These are phyloP conservation scores for Steinernema khuongi DNA, from an alignment of 1,140 invertebrate genomes.

Conservation along the genomic window DNA sequence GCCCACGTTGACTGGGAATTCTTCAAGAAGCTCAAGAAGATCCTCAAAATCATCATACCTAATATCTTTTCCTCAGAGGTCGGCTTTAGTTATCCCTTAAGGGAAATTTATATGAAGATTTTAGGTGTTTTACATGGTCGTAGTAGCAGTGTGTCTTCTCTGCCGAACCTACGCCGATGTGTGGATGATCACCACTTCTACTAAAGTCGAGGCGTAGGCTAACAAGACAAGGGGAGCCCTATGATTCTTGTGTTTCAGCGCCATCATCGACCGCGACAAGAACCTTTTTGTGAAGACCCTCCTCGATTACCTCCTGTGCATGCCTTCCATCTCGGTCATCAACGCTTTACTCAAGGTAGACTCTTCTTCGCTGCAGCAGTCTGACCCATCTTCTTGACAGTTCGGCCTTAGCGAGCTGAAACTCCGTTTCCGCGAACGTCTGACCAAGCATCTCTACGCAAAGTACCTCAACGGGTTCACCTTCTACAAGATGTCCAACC, in stretches of 20 bases:
- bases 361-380: too few relatives aligned
- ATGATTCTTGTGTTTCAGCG: conserved; percentile 65
- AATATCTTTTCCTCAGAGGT: conserved; percentile 64
- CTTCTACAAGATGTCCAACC: conserved; percentile 92
- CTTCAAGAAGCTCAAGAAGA: conserved; percentile 70
- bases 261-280: conserved; percentile 81
- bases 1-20: conserved; percentile 81
- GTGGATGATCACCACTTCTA: conserved; percentile 90
- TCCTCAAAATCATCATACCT: conserved; percentile 79
- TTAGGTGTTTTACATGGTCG: conserved; percentile 71
- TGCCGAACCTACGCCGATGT: conserved; percentile 86
- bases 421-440: conserved; percentile 77
- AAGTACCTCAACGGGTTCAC: conserved; percentile 89
- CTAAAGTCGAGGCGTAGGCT: conserved; percentile 79
- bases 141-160: conserved; percentile 76
- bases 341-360: conserved; percentile 80
- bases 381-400: too few relatives aligned
- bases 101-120: conserved; percentile 22
- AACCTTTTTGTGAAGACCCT: conserved; percentile 72
- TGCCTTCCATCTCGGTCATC: conserved; percentile 69
- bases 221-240: conserved; percentile 22
- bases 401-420: conserved; percentile 89
- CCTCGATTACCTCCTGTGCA: conserved; percentile 64
- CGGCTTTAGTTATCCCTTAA: conserved; percentile 22
- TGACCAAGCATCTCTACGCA: conserved; percentile 78